phyloP scores from a whole-genome alignment of 2,113 vertebrate genomes.

The Anhinga anhinga region DNA sequence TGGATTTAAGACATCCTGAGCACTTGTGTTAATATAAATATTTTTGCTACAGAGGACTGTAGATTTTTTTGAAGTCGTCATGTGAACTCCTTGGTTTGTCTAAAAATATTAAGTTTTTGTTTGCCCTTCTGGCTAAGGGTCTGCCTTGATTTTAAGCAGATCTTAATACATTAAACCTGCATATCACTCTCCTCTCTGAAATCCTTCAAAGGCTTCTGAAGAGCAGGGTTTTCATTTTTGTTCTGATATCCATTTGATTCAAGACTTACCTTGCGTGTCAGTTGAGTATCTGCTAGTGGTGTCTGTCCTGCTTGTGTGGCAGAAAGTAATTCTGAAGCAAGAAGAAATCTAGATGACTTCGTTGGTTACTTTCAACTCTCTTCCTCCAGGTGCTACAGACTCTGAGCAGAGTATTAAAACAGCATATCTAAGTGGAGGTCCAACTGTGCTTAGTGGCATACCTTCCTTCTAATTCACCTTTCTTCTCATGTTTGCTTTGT shows the following conservation, averaged over 20 bases:
- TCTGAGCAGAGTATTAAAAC: neutral
- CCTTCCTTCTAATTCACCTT: neutral
- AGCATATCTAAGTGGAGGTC: neutral
- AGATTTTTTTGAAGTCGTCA: neutral
- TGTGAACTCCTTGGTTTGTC: neutral
- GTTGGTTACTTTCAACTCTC: neutral
- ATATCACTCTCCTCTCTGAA: neutral
- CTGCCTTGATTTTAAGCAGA: neutral
- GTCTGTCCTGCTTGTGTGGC: neutral
- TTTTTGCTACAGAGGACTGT: neutral
- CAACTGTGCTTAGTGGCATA: accelerated
- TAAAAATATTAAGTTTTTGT: neutral
- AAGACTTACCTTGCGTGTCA: neutral
- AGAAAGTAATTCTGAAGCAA: neutral
- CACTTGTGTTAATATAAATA: neutral
- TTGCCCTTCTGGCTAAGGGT: neutral
- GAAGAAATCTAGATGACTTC: neutral
- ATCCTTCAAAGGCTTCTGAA: neutral
- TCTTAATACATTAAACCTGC: neutral
- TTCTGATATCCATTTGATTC: neutral
- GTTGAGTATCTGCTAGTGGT: neutral
- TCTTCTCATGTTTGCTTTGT: neutral
- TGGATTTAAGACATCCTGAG: neutral
- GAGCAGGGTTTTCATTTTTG: neutral
- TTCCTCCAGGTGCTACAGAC: neutral